A percentile compares a stretch with the other conserved stretches of the same genome.
Conservation (phyloP, 2,113 vertebrate genomes). For the Sigmodon hispidus region DNA sequence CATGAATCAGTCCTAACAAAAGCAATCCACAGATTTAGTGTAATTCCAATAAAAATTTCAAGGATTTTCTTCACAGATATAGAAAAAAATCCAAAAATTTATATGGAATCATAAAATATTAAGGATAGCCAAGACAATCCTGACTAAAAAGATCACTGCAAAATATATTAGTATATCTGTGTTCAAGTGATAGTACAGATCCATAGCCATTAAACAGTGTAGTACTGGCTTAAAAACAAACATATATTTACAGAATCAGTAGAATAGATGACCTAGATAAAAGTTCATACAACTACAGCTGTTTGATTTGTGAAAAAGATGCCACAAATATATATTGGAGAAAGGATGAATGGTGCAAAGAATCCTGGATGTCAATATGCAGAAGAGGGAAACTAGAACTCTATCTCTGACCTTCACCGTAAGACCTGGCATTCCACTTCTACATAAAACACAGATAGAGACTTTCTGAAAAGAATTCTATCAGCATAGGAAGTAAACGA, state of each 20-base stretch:
- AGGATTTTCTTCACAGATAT: neutral
- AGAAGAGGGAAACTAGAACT: neutral
- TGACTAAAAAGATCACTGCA: neutral
- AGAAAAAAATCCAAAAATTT: neutral
- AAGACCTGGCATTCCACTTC: neutral
- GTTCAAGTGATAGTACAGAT: neutral
- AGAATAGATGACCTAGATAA: neutral
- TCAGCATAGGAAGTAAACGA: neutral
- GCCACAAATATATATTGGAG: neutral
- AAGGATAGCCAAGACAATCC: neutral
- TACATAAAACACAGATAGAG: neutral
- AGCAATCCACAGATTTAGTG: neutral
- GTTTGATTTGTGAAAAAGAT: neutral
- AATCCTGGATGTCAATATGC: neutral
- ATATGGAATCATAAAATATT: neutral
- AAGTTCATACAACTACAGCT: neutral
- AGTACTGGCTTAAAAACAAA: neutral
- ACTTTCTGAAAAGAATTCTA: neutral
- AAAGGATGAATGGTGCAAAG: neutral
- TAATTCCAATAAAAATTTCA: neutral
- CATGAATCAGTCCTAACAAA: neutral
- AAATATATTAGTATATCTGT: neutral
- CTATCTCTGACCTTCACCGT: neutral
- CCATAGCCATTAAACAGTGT: neutral
- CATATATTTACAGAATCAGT: neutral